Conservation (phyloP, 2,797 vertebrate genomes). For the Geotrypetes seraphini region DNA sequence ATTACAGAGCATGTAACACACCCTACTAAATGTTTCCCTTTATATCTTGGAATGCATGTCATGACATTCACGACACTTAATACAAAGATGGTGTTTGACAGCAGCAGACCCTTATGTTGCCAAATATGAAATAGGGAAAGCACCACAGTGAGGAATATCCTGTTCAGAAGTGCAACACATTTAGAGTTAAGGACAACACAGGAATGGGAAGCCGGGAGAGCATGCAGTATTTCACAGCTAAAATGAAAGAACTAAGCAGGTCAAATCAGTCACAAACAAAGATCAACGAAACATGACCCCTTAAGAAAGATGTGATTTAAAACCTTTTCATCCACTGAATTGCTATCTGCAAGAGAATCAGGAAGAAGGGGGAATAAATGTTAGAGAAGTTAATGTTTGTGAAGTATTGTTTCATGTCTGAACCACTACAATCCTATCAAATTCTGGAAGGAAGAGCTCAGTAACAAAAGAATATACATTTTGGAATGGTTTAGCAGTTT, state of each 20-base stretch:
- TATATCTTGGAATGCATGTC: conserved; percentile 13
- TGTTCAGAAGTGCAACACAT: conserved; percentile 39
- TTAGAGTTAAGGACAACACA: conserved; percentile 45
- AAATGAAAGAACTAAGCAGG: conserved; percentile 48
- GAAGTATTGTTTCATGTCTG: conserved; percentile 21
- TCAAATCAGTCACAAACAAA: conserved; percentile 52
- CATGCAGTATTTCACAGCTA: conserved; percentile 61
- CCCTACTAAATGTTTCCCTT: conserved; percentile 17
- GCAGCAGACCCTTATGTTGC: conserved; percentile 43
- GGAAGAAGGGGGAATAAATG: conserved; percentile 54
- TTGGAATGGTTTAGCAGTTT: too few species aligned
- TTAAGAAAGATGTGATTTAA: conserved; percentile 56
- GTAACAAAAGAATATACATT: conserved; percentile 19
- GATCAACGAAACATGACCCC: conserved; percentile 51
- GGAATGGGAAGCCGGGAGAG: conserved; percentile 44
- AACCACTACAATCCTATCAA: conserved; percentile 26
- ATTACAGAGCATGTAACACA: conserved; percentile 7
- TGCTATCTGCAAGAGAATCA: conserved; percentile 85
- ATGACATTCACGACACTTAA: conserved; percentile 12
- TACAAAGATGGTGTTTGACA: conserved; percentile 26
- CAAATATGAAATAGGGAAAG: conserved; percentile 27
- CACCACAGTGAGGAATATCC: conserved; percentile 33
- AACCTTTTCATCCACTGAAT: conserved; percentile 96
- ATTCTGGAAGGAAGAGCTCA: conserved; percentile 21
- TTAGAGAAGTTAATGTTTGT: conserved; percentile 57